Base-by-base conservation (phyloP, 2,888 invertebrate species). In the Bellardia pandia region DNA sequence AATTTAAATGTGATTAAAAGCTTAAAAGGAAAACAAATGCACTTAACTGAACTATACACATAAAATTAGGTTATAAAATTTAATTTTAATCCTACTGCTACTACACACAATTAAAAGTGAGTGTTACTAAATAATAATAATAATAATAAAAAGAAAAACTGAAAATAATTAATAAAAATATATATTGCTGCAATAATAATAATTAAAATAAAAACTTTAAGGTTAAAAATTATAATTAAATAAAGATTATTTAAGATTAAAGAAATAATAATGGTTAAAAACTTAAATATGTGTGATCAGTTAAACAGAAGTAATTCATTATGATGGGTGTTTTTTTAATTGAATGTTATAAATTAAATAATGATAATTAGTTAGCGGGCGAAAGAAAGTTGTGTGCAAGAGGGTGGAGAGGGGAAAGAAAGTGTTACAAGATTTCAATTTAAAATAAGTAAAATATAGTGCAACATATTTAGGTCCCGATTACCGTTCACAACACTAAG, bases 1-100 rank as follows among this genome's bases (percentile, higher is more conserved):
- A 66, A 82, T 30, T 40, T 42, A 42, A 42, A 56, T 74, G 51
- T n/a, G 53, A 76, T 51, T 68, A 68, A 60, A 74, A 75, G 64
- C 72, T 74, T 13, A 75, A 60, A 64, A 37, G 5, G 77, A 81
- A 76, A 76, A 51, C 64, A 86, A 82, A 74, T 68, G 68, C 53
- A 42, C 75, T 85, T 71, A 76, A 81, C 76, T 64, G 64, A 85
- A 76, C 76, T 76, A 76, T 85, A 80, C 79, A 80, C 56, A 78
- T 40, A 86, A 45, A 3, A 60, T 69, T 60, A 60, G 8, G 1
- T 58, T 62, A 23, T n/a, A 56, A 81, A 45, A 9, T 23, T 53
- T 58, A 5, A 40, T 23, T 45, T 51, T 75, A 30, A 56, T 51
- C 60, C 58, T 37, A 37, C 37, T 37, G 5, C 37, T 23, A 23